These are phyloP conservation scores for Temnopleurus reevesii DNA, from an alignment of 53 echinoderm and acorn worm genomes.

Conservation along the genomic window DNA sequence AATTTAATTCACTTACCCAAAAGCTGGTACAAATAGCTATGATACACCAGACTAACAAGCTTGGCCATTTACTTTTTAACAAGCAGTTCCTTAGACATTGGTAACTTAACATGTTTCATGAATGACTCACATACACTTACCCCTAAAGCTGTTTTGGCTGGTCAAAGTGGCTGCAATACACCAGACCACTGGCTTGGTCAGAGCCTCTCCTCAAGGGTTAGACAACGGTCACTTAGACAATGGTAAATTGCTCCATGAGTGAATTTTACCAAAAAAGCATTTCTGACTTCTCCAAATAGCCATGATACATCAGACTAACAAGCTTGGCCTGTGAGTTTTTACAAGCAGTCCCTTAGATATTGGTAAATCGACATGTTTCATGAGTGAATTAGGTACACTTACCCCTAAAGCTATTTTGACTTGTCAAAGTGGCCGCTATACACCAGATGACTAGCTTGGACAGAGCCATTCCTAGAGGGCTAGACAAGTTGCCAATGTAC, in stretches of 20 bases:
- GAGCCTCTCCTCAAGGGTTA: constrained; percentile 79
- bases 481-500: constrained; percentile 72
- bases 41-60: too few relatives aligned
- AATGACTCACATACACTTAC: too few relatives aligned
- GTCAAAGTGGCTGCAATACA: constrained; percentile 88
- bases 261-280: too few relatives aligned
- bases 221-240: constrained; percentile 43
- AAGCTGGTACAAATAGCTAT: too few relatives aligned
- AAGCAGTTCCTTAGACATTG: not conserved
- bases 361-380: too few relatives aligned
- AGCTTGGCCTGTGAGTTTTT: constrained; percentile 53
- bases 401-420: constrained; percentile 91
- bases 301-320: constrained; percentile 80
- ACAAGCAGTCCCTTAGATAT: not conserved
- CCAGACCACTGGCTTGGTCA: constrained; percentile 79
- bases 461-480: constrained; percentile 84
- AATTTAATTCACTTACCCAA: too few relatives aligned
- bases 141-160: constrained; percentile 80
- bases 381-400: too few relatives aligned
- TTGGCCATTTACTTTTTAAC: too few relatives aligned
- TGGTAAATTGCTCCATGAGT: too few relatives aligned
- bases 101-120: not conserved
- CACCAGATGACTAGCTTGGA: constrained; percentile 90
- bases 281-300: constrained; percentile 81
- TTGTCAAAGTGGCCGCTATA: constrained; percentile 89